Evolutionary conservation across 2,888 invertebrate species (phyloP), one percentile per base, ranked within the genome.

Genomic region (Actias luna): DNA sequence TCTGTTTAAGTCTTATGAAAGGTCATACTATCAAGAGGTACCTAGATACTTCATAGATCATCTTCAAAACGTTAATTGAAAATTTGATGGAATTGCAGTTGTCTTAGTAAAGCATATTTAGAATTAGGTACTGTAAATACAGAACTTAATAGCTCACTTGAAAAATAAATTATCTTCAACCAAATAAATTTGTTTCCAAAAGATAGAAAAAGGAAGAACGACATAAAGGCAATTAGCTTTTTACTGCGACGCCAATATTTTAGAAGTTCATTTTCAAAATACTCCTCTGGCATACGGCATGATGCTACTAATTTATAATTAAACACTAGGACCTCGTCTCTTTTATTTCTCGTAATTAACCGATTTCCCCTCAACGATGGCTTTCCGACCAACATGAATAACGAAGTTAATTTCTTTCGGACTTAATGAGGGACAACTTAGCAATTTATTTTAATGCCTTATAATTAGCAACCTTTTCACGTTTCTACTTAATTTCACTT

Each of bases 391-490:
- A 35, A 57, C 58, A 65, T 63, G 42, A 65, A 65, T 58, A 61
- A 65, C 58, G 55, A 59, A 63, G 63, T 59, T 63, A 58, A 62
- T 63, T 65, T 65, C 58, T 60, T 62, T 60, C 59, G 59, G 59
- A 46, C 61, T 63, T 63, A 60, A 60, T 35, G 60, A 66, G 59
- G 66, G 63, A 67, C 65, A 67, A 67, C 63, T 65, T 65, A 61
- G 66, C 62, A 66, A 67, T 69, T 69, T 66, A 63, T 69, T 63
- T 68, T 64, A 69, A 67, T 63, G 64, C 63, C 64, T 55, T 60
- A 57, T 67, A 70, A 70, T 70, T 71, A 71, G 68, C 63, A 60
- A 57, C 60, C 62, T 64, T 64, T 68, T 60, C 61, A 57, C 63
- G 61, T 63, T 64, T 52, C 58, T 14, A 58, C 35, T 55, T 61